Base-by-base conservation (phyloP, 2,888 invertebrate genomes). In the Drosophila nr. fundita region DNA sequence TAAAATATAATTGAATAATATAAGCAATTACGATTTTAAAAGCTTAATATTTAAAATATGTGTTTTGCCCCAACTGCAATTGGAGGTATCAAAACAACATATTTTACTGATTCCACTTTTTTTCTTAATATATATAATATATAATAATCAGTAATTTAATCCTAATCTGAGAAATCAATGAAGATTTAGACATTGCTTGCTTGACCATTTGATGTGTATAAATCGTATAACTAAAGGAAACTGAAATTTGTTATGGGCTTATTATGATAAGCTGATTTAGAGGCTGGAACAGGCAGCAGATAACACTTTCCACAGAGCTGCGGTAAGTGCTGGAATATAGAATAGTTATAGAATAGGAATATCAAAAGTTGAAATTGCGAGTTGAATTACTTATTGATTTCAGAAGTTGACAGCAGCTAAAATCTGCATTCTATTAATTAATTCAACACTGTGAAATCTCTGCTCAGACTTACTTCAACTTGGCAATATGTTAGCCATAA, bases 401-500 rank as follows among this genome's bases (percentile, higher is more conserved):
- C 40, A 10, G 10, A 32, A 36, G 36, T 36, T 6, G 2, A 15
- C 15, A 36, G 15, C 36, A 45, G 42, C 42, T 21, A 8, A 45
- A 45, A 45, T 45, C 13, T 13, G 21, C 21, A 21, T 21, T 45
- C 21, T 2, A 24, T 24, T 45, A 24, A 24, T 45, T 24, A 45
- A 15, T 45, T 45, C 45, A 45, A 45, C 45, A 45, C 45, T 45
- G 15, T 45, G 15, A 15, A 45, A 8, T 45, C 45, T 45, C 8
- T 24, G 24, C 45, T 15, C 45, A 15, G 45, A 45, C 8, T 24
- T 15, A 24, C 4, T 24, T 8, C 24, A 18, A 5, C 27, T 49
- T 18, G 5, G 49, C 5, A 49, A 49, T 6, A 60, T 34, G n/a
- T 32, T 49, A 10, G 40, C 8, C 24, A 13, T 65, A 57, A 66